phyloP scores from a whole-genome alignment of 2,113 vertebrate genomes.

The Arizona elegans region DNA sequence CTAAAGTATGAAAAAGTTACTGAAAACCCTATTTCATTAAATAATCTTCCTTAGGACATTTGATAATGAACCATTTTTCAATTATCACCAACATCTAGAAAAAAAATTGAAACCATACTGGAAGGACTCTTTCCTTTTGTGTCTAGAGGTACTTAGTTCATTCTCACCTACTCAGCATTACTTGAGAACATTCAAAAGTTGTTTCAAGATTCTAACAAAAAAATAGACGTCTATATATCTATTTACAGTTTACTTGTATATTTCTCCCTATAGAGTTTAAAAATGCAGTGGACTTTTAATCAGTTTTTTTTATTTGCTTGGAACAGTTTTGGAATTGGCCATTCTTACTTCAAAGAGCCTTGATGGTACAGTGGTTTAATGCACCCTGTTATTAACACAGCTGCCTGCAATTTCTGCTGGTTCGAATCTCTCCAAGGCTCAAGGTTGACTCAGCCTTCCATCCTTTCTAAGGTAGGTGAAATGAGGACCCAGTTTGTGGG shows the following conservation, averaged over 20 bases:
- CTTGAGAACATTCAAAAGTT: background rate
- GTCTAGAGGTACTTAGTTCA: background rate
- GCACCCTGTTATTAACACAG: too few relatives aligned
- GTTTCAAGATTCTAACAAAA: background rate
- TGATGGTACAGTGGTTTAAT: too few relatives aligned
- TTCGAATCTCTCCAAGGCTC: too few relatives aligned
- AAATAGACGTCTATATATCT: background rate
- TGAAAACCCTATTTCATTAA: background rate
- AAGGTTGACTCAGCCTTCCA: too few relatives aligned
- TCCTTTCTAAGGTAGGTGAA: too few relatives aligned
- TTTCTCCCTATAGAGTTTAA: background rate
- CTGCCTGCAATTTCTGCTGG: too few relatives aligned
- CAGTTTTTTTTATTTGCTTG: slow-evolving; percentile 1
- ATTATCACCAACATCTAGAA: background rate
- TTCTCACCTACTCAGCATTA: background rate
- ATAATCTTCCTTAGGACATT: background rate
- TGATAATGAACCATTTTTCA: background rate
- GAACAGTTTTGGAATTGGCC: background rate
- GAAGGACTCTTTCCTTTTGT: background rate
- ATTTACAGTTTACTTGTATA: background rate
- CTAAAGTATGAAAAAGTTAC: background rate
- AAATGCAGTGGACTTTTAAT: background rate
- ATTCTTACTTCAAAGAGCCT: background rate
- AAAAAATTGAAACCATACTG: background rate
- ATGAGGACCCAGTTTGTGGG: too few relatives aligned